Percentiles rank a stretch among this genome's conserved stretches.
phyloP scores from a whole-genome alignment of 1,140 invertebrate species.

The Portunus trituberculatus region DNA sequence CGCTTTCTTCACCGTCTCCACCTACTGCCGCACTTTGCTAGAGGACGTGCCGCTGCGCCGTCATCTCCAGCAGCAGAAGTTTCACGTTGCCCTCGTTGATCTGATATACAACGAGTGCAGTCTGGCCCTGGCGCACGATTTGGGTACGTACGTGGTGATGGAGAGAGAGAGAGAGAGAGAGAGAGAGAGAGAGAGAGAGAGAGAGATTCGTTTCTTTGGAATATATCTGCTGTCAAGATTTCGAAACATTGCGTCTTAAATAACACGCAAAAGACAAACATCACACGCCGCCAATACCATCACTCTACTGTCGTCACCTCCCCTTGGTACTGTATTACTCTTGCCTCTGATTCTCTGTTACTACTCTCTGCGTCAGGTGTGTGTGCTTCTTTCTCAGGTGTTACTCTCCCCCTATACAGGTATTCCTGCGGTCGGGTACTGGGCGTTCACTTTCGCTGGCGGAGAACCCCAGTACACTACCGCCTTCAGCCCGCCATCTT shows the following conservation, averaged over 20 bases:
- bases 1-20: conserved; percentile 61
- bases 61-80: conserved; percentile 36
- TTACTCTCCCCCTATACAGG: conserved; percentile 34
- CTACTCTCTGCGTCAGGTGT: too few species aligned
- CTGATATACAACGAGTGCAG: conserved; percentile 77
- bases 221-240: too few species aligned
- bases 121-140: conserved; percentile 74
- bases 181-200: too few species aligned
- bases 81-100: conserved; percentile 76
- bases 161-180: too few species aligned
- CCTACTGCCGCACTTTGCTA: conserved; percentile 72
- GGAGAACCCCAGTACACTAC: conserved; percentile 78
- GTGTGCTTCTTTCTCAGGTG: too few species aligned
- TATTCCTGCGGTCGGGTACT: conserved; percentile 75
- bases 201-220: too few species aligned
- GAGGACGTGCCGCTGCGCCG: conserved; percentile 37
- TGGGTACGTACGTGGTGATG: conserved; percentile 52
- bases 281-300: too few species aligned
- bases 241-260: too few species aligned
- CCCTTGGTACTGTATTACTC: too few species aligned
- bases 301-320: too few species aligned
- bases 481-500: conserved; percentile 78
- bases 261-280: too few species aligned
- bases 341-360: too few species aligned
- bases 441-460: conserved; percentile 76